These are phyloP conservation scores for Eutolmus rufibarbis DNA, from an alignment of 2,888 invertebrate genomes.

Conservation along the genomic window DNA sequence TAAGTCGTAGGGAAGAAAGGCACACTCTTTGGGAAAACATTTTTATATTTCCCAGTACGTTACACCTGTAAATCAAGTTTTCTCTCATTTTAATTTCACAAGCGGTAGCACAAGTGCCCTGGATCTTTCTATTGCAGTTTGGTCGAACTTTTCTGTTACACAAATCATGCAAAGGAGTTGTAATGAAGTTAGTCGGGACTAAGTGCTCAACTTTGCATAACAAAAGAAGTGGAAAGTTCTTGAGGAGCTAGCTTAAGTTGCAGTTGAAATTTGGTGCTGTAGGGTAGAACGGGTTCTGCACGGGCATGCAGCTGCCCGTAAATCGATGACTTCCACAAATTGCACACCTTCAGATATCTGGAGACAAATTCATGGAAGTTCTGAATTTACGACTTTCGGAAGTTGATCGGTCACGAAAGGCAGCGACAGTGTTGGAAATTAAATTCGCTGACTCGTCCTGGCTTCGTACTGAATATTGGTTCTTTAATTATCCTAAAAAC, in stretches of 20 bases:
- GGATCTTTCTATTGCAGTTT: not conserved
- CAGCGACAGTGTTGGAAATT: not conserved
- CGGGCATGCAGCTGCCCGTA: not conserved
- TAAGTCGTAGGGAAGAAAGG: not conserved
- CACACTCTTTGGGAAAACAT: not conserved
- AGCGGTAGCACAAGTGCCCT: not conserved
- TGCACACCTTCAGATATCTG: not conserved
- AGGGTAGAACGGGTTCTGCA: not conserved
- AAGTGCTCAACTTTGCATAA: not conserved
- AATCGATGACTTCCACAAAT: not conserved
- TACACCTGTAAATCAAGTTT: not conserved
- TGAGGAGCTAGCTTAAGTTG: not conserved
- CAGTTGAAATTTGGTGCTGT: not conserved
- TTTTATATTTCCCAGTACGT: not conserved
- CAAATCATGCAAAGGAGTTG: not conserved
- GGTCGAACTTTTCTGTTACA: not conserved
- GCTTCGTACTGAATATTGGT: not conserved
- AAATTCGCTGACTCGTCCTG: not conserved
- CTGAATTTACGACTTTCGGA: not conserved
- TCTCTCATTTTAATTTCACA: not conserved
- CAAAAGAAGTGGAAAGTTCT: not conserved
- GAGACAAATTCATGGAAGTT: not conserved
- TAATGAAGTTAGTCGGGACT: not conserved
- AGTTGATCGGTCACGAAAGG: not conserved
- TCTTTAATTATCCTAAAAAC: not conserved